These are phyloP conservation scores for Oreochromis mossambicus DNA, from an alignment of 2,797 vertebrate genomes.

Conservation along the genomic window DNA sequence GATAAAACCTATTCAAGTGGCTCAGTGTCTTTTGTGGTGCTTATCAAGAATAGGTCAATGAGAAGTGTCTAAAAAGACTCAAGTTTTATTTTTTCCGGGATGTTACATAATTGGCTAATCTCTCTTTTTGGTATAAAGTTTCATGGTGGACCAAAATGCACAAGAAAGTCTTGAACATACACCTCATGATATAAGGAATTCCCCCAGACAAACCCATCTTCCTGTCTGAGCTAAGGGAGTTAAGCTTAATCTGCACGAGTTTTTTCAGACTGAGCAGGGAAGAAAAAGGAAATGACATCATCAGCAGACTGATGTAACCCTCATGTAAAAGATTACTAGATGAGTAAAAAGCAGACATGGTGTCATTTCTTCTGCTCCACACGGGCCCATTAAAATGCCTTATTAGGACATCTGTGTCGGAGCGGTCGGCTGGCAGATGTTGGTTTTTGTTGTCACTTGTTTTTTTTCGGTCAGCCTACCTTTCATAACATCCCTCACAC, in stretches of 20 bases:
- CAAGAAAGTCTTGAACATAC: neutral
- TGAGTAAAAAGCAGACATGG: slow-evolving; percentile 19
- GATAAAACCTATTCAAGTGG: slow-evolving; percentile 14
- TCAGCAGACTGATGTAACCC: slow-evolving; percentile 56
- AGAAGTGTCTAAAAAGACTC: neutral
- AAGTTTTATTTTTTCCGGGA: neutral
- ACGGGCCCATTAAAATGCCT: slow-evolving; percentile 35
- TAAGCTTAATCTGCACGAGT: neutral
- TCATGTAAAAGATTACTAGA: slow-evolving; percentile 43
- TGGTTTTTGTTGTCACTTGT: slow-evolving; percentile 18
- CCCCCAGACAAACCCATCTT: slow-evolving; percentile 16
- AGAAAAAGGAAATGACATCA: slow-evolving; percentile 68
- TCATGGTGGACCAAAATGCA: neutral
- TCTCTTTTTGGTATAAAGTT: neutral
- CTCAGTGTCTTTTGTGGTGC: neutral
- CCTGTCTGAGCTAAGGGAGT: neutral
- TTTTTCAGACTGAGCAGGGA: neutral
- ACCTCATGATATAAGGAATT: neutral
- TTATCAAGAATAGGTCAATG: neutral
- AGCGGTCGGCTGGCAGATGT: slow-evolving; percentile 29
- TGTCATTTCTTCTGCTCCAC: slow-evolving; percentile 39
- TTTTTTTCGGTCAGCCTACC: neutral
- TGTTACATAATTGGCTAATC: neutral
- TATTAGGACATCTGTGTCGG: slow-evolving; percentile 67
- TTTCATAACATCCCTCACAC: slow-evolving; percentile 12